Evolutionary conservation across 2,888 invertebrate species (phyloP), one percentile per base, ranked within the genome.

Genomic region (Endotricha flammealis): DNA sequence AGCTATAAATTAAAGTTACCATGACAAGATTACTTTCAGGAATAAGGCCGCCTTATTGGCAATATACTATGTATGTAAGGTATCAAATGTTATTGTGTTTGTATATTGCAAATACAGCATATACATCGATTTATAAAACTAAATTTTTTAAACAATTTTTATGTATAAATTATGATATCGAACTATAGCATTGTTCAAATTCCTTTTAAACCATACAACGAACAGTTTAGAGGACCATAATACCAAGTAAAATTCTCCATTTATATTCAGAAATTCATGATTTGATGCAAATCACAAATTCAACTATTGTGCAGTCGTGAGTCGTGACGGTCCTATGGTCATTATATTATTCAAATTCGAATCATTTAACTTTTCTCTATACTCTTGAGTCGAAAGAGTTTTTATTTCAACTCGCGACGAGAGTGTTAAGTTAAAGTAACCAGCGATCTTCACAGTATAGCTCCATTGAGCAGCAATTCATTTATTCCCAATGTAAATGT

Each of bases 401-500:
- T 49, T 46, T 49, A 47, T 47, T 44, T 41, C 39, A 42, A 46
- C 46, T 43, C 35, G 34, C 37, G 35, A 38, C 39, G 39, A 38
- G 39, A 37, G 50, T 43, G 44, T 39, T 35, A 38, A 40, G 44
- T 39, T 35, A 38, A 40, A 40, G 23, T 42, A 32, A 31, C 45
- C 39, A 42, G 38, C 33, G 39, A 39, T 43, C 43, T 47, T 47
- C 44, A 45, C 11, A 17, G 12, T 20, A 51, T 30, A 47, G 41
- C 46, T 57, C 57, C 55, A 66, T 64, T 62, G 56, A 59, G 53
- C 48, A 57, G 55, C 73, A 72, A 75, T 79, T 76, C 76, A 76
- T 81, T 78, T 73, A 72, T 76, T 74, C 72, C 57, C 70, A 73
- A 82, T 83, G 81, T 77, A 81, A 83, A 83, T 83, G 71, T 81